Percentiles rank a stretch among this genome's conserved stretches.
Evolutionary conservation across 2,797 vertebrate species (phyloP).

Genomic region (Phylloscopus collybita): DNA sequence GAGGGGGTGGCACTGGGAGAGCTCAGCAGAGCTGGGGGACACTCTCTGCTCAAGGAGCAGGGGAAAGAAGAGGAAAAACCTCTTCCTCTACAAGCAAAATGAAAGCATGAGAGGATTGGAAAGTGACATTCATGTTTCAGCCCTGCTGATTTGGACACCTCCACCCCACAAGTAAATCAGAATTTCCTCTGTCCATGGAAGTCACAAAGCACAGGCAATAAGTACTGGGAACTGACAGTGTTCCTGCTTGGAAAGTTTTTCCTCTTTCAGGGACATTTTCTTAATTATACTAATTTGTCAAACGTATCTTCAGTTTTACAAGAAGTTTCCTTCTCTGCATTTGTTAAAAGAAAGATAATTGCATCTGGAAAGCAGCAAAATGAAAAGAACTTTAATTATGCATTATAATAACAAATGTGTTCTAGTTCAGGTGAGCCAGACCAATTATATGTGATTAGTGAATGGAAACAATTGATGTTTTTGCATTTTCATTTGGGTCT

Average conservation of each 20-base stretch:
- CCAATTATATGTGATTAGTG: slow-evolving; percentile 64
- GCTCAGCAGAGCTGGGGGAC: background rate
- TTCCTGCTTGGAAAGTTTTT: background rate
- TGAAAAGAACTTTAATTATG: slow-evolving; percentile 64
- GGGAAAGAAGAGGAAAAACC: background rate
- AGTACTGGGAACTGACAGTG: background rate
- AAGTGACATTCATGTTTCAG: background rate
- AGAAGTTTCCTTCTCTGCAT: slow-evolving; percentile 25
- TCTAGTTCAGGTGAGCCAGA: slow-evolving; percentile 60
- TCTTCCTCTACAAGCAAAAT: background rate
- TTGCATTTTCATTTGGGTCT: slow-evolving; percentile 37
- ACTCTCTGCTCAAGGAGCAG: background rate
- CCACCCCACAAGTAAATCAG: background rate
- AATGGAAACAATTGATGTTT: slow-evolving; percentile 61
- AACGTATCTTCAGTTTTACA: slow-evolving; percentile 49
- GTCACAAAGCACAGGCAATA: background rate
- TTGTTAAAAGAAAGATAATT: slow-evolving; percentile 59
- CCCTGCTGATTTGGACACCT: background rate
- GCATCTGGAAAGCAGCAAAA: slow-evolving; percentile 58
- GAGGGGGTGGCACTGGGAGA: background rate
- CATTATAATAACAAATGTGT: slow-evolving; percentile 59
- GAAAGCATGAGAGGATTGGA: background rate
- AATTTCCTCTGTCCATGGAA: background rate
- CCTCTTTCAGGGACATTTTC: slow-evolving; percentile 29
- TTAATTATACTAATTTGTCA: slow-evolving; percentile 61